Evolutionary conservation across 2,888 invertebrate species (phyloP), one percentile per base, ranked within the genome.

Genomic region (Augiades crinisus): DNA sequence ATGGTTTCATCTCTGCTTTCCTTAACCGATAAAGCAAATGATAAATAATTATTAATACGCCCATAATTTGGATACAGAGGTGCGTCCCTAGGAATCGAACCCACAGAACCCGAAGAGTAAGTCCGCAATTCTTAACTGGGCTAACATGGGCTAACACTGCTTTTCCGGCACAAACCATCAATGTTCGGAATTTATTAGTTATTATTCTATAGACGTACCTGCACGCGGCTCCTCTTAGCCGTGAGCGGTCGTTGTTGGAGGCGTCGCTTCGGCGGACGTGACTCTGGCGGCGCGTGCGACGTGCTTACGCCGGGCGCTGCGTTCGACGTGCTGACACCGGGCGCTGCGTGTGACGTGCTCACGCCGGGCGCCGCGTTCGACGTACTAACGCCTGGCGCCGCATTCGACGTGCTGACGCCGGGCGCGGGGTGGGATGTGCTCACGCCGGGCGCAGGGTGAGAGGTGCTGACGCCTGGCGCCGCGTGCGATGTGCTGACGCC

Each of bases 171-270:
- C n/a, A n/a, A n/a, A n/a, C n/a, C n/a, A n/a, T n/a, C n/a, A n/a
- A n/a, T n/a, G n/a, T n/a, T n/a, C n/a, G n/a, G n/a, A n/a, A n/a
- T n/a, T n/a, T n/a, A n/a, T n/a, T n/a, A n/a, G n/a, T n/a, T n/a
- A n/a, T n/a, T n/a, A n/a, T n/a, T n/a, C n/a, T n/a, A n/a, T n/a
- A 27, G 10, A 57, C 60, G 56, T 72, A 90, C 90, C 78, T 91
- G 91, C 37, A 91, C 81, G 41, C 92, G 75, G 1, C 91, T 90
- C 58, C 92, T 74, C 65, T 92, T 92, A 21, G 84, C 81, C 34
- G 90, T 84, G 57, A 90, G 77, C 0, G 82, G 81, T 12, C 88
- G 72, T 38, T 81, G 67, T 58, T 85, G 84, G 43, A 87, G 64
- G 19, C 87, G 80, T 1, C 88, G 75, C 59, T 89, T 89, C 36